These are phyloP conservation scores for Spea bombifrons DNA, from an alignment of 2,113 vertebrate species.

Conservation along the genomic window DNA sequence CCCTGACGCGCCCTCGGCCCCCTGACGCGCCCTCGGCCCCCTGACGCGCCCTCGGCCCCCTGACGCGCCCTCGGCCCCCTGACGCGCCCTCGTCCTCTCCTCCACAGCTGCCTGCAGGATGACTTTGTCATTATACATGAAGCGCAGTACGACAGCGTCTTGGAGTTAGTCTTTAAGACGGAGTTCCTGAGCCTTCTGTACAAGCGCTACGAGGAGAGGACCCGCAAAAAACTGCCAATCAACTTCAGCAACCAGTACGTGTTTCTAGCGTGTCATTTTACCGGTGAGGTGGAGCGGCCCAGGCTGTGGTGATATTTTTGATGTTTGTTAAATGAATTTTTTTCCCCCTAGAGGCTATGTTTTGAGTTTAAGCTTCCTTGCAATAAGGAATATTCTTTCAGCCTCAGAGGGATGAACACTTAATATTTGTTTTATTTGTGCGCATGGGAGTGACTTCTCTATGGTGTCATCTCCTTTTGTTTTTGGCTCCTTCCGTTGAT, in stretches of 20 bases:
- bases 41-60: background rate
- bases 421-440: too few relatives aligned
- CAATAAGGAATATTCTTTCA: too few relatives aligned
- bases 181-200: slow-evolving; percentile 76
- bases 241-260: slow-evolving; percentile 78
- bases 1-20: too few relatives aligned
- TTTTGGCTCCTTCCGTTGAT: too few relatives aligned
- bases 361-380: too few relatives aligned
- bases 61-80: background rate
- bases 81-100: background rate
- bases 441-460: too few relatives aligned
- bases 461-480: too few relatives aligned
- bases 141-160: slow-evolving; percentile 76
- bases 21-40: background rate
- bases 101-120: slow-evolving; percentile 70
- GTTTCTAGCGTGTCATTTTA: background rate
- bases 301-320: too few relatives aligned
- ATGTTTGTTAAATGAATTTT: too few relatives aligned
- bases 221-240: slow-evolving; percentile 61
- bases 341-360: too few relatives aligned
- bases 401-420: too few relatives aligned
- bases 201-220: slow-evolving; percentile 72
- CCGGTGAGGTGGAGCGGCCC: too few relatives aligned
- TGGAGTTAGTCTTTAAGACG: slow-evolving; percentile 75
- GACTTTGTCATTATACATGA: slow-evolving; percentile 76